These are phyloP conservation scores for Seladonia tumulorum DNA, from an alignment of 2,888 invertebrate species.

Conservation along the genomic window DNA sequence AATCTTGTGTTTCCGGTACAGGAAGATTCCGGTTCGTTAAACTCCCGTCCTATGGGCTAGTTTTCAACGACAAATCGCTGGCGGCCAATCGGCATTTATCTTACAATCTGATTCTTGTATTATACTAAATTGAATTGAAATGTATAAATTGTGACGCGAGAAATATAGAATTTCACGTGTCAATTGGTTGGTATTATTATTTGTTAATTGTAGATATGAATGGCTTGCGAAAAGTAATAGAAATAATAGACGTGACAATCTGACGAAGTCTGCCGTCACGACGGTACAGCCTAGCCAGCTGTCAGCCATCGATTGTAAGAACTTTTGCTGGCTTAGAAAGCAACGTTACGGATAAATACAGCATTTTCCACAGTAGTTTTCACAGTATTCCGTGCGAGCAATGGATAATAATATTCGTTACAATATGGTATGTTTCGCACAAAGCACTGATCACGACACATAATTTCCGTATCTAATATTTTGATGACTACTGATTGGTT, in stretches of 20 bases:
- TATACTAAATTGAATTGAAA: background rate
- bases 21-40: slow-evolving; percentile 49
- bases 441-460: slow-evolving; percentile 28
- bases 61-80: slow-evolving; percentile 21
- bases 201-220: background rate
- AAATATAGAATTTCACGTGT: background rate
- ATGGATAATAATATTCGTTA: slow-evolving; percentile 72
- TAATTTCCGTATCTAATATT: slow-evolving; percentile 31
- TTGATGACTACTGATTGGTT: slow-evolving; percentile 40
- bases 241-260: slow-evolving; percentile 65
- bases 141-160: background rate
- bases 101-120: background rate
- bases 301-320: slow-evolving; percentile 80
- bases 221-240: background rate
- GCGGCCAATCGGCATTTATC: slow-evolving; percentile 46
- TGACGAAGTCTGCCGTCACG: slow-evolving; percentile 61
- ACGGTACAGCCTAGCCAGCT: slow-evolving; percentile 75
- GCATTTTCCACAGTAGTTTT: slow-evolving; percentile 42
- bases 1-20: slow-evolving; percentile 41
- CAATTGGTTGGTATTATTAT: background rate
- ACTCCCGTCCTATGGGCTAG: slow-evolving; percentile 56
- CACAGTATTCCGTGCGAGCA: slow-evolving; percentile 47
- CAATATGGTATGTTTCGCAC: slow-evolving; percentile 73
- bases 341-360: slow-evolving; percentile 56
- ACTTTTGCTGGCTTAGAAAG: slow-evolving; percentile 67